Base-by-base conservation (phyloP, 2,113 vertebrate species). In the Lepisosteus oculatus region DNA sequence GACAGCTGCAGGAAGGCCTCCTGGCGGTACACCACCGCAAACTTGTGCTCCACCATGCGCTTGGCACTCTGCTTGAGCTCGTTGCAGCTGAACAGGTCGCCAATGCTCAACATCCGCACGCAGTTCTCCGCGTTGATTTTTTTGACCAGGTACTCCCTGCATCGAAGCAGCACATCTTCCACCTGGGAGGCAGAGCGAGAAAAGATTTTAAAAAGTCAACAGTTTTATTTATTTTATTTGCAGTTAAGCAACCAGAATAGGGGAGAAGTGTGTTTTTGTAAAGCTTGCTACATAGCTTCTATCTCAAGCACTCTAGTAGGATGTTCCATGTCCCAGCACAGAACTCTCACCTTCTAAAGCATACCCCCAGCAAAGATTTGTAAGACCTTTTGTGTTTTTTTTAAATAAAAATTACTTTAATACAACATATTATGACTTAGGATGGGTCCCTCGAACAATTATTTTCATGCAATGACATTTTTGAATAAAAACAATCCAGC, bases 1-100 rank as follows among this genome's bases (percentile, higher is more conserved):
- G 96, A 96, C 61, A 99, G 92, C 80, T 99, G 97, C 77, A 99
- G 92, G 88, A 99, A 99, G 64, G 97, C 94, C 66, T 98, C 97
- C 85, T 96, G 97, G 61, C 92, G 93, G 86, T 95, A 98, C 56
- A 99, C 96, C 54, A 93, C 90, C 0, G 97, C 94, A 86, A 99
- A 99, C 85, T 99, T 99, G 90, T 98, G 96, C 83, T 99, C 98
- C 78, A 99, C 96, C 97, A 99, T 98, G 72, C 97, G 94, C 80
- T 99, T 98, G 76, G 97, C 95, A 57, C 93, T 95, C 82, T 97
- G 94, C 86, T 99, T 98, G 41, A 99, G 80, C 83, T 99, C 97
- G n/a, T 90, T 93, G 70, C 97, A 99, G 84, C 96, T 98, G 90
- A 97, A 99, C 74, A 98, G 85, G 77, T 99, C 98, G 2, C 96